Evolutionary conservation across 1,140 invertebrate genomes (phyloP), one percentile per base, ranked within the genome.

Genomic region (Lasioglossum baleicum): DNA sequence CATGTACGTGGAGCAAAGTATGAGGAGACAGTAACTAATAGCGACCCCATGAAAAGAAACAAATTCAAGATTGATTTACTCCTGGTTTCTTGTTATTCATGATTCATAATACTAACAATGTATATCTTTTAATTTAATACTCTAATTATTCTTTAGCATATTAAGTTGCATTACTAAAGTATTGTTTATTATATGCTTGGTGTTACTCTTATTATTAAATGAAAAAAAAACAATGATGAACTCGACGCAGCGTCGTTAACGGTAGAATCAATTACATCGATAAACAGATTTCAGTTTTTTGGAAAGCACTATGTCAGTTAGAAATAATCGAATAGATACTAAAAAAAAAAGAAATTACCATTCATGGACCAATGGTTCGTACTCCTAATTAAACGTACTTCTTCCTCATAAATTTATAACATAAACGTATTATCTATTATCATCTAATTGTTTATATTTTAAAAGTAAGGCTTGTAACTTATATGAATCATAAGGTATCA

Each of bases 41-140:
- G 13, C 22, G 44, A 42, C 11, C 10, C 61, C n/a, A 48, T 42
- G 63, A 42, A 71, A 71, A 48, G 44, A 48, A 77, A 76, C 35
- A 35, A 48, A 48, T 48, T 65, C 51, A 11, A 58, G 13, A 77
- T 70, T 63, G 63, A 81, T 81, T 75, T 75, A 83, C 75, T 83
- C 63, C 75, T 82, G 69, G 79, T 77, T 77, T 78, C 80, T 83
- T 84, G 83, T 87, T 87, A 87, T 80, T 86, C 79, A 71, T 84
- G 72, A 87, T 88, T 87, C 86, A 65, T 81, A 86, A 87, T 88
- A 87, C 84, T 89, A 87, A 86, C 67, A 35, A 79, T 88, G 80
- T 89, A 87, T 88, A 87, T 86, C 84, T 87, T 89, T 90, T 90
- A 86, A 90, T 90, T 90, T 84, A 90, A 90, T 90, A 89, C 86